These are phyloP conservation scores for Glandiceps talaboti DNA, from an alignment of 53 echinoderm and acorn worm genomes.

Conservation along the genomic window DNA sequence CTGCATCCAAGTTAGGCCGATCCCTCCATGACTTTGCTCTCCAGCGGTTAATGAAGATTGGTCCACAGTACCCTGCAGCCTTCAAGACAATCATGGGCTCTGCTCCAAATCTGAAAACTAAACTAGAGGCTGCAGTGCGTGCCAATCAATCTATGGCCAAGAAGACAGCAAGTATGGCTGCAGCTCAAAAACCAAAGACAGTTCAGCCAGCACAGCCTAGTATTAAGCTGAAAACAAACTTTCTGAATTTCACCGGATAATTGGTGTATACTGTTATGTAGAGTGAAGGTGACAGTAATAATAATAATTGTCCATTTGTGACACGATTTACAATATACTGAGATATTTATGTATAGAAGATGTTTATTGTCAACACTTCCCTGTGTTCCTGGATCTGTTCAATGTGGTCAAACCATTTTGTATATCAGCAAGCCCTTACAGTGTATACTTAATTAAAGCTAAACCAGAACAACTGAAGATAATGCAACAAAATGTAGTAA, in stretches of 20 bases:
- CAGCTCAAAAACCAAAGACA: constrained; percentile 1
- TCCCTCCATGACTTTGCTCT: constrained; percentile 81
- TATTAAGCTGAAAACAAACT: constrained; percentile 92
- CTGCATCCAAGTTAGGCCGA: constrained; percentile 45
- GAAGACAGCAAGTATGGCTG: constrained; percentile 16
- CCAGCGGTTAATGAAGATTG: constrained; percentile 87
- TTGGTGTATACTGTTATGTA: no score
- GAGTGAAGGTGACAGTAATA: no score
- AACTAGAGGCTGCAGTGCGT: constrained; percentile 73
- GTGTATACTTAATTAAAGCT: no score
- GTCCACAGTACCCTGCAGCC: constrained; percentile 63
- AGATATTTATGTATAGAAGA: no score
- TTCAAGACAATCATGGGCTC: constrained; percentile 77
- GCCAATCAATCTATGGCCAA: constrained; percentile 53
- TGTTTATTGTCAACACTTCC: no score
- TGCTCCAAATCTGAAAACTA: constrained; percentile 78
- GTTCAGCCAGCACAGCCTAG: constrained; percentile 49
- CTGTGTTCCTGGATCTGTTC: no score
- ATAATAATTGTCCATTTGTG: no score
- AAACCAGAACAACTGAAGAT: no score
- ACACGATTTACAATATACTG: no score
- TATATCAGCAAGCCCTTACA: no score
- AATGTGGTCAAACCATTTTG: no score
- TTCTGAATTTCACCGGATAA: constrained; percentile 90
- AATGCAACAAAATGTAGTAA: no score